Base-by-base conservation (phyloP, 2,113 vertebrate species). In the Oncorhynchus kisutch region DNA sequence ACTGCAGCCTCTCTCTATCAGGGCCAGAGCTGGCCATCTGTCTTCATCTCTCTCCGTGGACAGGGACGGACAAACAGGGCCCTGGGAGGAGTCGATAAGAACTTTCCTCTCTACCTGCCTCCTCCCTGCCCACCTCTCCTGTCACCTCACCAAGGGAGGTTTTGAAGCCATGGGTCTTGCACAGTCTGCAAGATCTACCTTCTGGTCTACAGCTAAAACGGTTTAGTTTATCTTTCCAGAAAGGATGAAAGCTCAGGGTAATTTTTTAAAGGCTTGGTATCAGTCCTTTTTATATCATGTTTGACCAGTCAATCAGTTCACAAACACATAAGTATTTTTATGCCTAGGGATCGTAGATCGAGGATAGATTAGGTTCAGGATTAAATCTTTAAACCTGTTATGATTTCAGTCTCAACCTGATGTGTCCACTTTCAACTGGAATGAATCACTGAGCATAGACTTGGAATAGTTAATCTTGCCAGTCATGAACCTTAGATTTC, bases 31-130 rank as follows among this genome's bases (percentile, higher is more conserved):
- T 1, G 22, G 39, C 74, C 77, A 87, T 88, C 81, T 80, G 81
- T 89, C 76, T 82, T 77, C 54, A 73, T 88, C 71, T 29, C 49
- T 68, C 31, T 77, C 67, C 14, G 0, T 54, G 65, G 76, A 51
- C 65, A 60, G 78, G 54, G 74, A 81, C 64, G 78, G 74, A 29
- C 2, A 49, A 18, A 18, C 18, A 18, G 31, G 20, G 20, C 31
- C 13, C 18, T 31, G 75, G 45, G 72, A 69, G 34, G 71, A 80
- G 80, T 70, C 74, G 76, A 81, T 80, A 78, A 80, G 45, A 73
- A 69, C 51, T 76, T 67, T 39, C 48, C 59, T 51, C 59, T 69
- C 27, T 66, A 22, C 59, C 71, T 77, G 60, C 48, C 34, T 76
- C 54, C 39, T n/a, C 20, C 48, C 81, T 49, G 57, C 59, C 3